These are phyloP conservation scores for Tryphoninae sp. DNA, from an alignment of 2,888 invertebrate species.

Conservation along the genomic window DNA sequence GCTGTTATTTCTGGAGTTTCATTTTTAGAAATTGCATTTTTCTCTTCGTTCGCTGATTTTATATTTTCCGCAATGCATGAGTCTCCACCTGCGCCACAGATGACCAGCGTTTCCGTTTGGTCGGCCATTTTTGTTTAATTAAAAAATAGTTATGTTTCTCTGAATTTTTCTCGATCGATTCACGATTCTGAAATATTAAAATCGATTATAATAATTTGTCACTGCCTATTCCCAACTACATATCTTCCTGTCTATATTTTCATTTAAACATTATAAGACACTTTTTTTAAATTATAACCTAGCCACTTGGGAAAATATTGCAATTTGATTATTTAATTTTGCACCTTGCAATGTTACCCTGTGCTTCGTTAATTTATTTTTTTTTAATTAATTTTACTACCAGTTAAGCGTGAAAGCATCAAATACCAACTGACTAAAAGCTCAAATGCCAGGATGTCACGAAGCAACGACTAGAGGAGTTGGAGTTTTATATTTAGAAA, in stretches of 20 bases:
- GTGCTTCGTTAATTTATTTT: not conserved
- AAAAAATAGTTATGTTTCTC: not conserved
- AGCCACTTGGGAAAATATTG: not conserved
- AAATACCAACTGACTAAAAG: conserved; percentile 45
- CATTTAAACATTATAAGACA: too few species aligned
- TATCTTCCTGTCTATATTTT: too few species aligned
- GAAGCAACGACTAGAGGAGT: conserved; percentile 55
- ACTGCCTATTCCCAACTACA: too few species aligned
- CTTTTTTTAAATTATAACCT: not conserved
- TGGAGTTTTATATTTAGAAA: conserved; percentile 76
- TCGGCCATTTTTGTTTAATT: conserved; percentile 67
- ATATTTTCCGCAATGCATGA: conserved; percentile 59
- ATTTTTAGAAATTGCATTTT: conserved; percentile 41
- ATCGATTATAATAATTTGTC: not conserved
- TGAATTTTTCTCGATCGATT: not conserved
- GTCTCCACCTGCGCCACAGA: conserved; percentile 66
- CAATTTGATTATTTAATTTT: not conserved
- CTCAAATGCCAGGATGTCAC: conserved; percentile 53
- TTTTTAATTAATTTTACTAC: conserved; percentile 11
- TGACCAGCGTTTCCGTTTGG: conserved; percentile 47
- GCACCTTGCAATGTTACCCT: not conserved
- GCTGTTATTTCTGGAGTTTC: conserved; percentile 49
- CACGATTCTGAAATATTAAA: not conserved
- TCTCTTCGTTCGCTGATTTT: conserved; percentile 37
- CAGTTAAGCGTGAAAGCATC: conserved; percentile 9